phyloP scores from a whole-genome alignment of 2,888 invertebrate species.

The Argyresthia goedartella region DNA sequence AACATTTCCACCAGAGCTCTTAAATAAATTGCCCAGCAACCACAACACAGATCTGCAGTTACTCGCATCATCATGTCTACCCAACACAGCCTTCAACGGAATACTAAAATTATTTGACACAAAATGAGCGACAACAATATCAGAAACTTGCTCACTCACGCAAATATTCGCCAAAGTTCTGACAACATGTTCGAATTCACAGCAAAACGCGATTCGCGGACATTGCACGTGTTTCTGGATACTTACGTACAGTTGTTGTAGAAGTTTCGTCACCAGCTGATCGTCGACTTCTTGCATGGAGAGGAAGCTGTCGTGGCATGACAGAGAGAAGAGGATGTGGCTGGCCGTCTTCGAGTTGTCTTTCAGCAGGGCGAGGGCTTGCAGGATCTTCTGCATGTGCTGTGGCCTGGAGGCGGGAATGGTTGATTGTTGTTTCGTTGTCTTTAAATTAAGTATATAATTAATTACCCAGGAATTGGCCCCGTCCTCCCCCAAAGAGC shows the following conservation, averaged over 20 bases:
- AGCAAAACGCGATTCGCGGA: conserved; percentile 12
- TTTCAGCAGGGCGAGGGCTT: conserved; percentile 16
- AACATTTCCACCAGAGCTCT: conserved; percentile 20
- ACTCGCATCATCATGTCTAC: conserved; percentile 13
- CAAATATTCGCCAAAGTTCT: conserved; percentile 39
- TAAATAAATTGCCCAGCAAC: conserved; percentile 46
- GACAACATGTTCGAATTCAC: conserved; percentile 28
- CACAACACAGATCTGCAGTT: conserved; percentile 34
- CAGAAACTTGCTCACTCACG: conserved; percentile 16
- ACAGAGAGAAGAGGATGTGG: conserved; percentile 36
- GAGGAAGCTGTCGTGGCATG: conserved; percentile 37
- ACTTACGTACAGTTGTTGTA: conserved; percentile 18
- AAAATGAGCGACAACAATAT: conserved; percentile 23
- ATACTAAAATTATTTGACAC: conserved; percentile 17
- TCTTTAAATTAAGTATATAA: background rate
- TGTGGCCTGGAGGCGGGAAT: conserved; percentile 27
- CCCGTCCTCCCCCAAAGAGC: no score
- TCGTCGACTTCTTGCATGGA: conserved; percentile 14
- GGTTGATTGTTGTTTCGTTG: background rate
- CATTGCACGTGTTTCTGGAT: conserved; percentile 16
- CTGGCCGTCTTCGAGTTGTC: conserved; percentile 17
- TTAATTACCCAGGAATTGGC: no score
- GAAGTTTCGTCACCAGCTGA: conserved; percentile 20
- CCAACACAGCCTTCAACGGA: conserved; percentile 20
- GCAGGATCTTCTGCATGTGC: conserved; percentile 24